Evolutionary conservation across 2,113 vertebrate genomes (phyloP).

Genomic region (Excalfactoria chinensis): DNA sequence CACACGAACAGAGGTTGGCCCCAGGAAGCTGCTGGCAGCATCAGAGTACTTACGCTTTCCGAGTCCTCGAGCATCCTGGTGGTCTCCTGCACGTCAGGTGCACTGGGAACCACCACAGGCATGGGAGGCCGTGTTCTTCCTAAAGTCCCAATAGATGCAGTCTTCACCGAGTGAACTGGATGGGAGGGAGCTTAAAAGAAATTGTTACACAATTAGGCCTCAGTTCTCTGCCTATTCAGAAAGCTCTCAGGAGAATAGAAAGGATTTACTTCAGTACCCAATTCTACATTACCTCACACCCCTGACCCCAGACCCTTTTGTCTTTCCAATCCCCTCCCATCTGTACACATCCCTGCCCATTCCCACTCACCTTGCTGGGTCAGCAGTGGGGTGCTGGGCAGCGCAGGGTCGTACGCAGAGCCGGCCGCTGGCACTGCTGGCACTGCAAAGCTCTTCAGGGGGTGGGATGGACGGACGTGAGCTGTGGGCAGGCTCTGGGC

Average conservation of each 20-base stretch:
- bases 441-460: slow-evolving; percentile 96
- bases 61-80: slow-evolving; percentile 94
- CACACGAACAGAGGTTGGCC: too few species aligned
- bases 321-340: not conserved
- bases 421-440: slow-evolving; percentile 82
- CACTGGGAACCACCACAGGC: slow-evolving; percentile 92
- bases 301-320: not conserved
- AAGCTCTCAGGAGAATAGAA: not conserved
- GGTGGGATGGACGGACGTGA: slow-evolving; percentile 91
- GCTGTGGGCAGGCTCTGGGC: slow-evolving; percentile 87
- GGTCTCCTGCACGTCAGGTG: slow-evolving; percentile 91
- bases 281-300: too few species aligned
- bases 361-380: slow-evolving; percentile 87
- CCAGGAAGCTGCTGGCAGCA: not conserved
- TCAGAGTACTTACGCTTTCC: slow-evolving; percentile 87
- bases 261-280: not conserved
- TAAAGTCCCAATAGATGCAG: slow-evolving; percentile 93
- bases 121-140: slow-evolving; percentile 92
- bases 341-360: too few species aligned
- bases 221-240: not conserved
- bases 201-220: not conserved
- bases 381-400: slow-evolving; percentile 92
- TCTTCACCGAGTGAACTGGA: slow-evolving; percentile 91
- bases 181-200: slow-evolving; percentile 80
- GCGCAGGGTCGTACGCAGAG: slow-evolving; percentile 84